Evolutionary conservation across 2,888 invertebrate species (phyloP).

Genomic region (Tipula confusa): DNA sequence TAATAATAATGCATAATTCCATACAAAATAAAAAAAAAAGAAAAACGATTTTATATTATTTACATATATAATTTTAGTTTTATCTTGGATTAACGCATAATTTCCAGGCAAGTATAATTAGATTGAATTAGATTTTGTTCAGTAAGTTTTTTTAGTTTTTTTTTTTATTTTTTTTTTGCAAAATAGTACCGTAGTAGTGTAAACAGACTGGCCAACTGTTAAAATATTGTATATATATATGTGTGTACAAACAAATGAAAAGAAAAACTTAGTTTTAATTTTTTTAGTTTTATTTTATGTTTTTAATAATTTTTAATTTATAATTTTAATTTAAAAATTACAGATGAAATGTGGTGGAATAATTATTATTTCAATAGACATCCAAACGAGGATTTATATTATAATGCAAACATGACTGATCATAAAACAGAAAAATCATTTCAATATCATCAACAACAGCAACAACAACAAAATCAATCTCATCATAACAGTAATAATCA

Average conservation of each 20-base stretch:
- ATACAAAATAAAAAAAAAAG: neutral
- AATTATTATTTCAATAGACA: constrained; percentile 8
- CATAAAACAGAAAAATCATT: neutral
- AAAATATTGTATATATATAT: neutral
- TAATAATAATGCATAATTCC: neutral
- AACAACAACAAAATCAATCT: neutral
- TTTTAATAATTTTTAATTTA: neutral
- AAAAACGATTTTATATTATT: neutral
- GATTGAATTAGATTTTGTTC: neutral
- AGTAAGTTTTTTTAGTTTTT: neutral
- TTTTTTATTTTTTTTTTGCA: too few species aligned
- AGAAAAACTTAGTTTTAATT: neutral
- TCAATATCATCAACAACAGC: constrained; percentile 4
- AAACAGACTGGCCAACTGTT: constrained; percentile 6
- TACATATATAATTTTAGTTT: neutral
- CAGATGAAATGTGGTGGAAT: constrained; percentile 26
- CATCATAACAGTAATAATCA: constrained; percentile 28
- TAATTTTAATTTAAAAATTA: neutral
- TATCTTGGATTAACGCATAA: neutral
- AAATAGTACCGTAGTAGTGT: neutral
- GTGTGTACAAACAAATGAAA: too few species aligned
- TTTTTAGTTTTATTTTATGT: neutral
- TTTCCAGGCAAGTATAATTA: neutral
- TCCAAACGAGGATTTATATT: constrained; percentile 7
- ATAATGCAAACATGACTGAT: neutral